phyloP scores from a whole-genome alignment of 2,113 vertebrate genomes.

The Dolichotis patagonum region DNA sequence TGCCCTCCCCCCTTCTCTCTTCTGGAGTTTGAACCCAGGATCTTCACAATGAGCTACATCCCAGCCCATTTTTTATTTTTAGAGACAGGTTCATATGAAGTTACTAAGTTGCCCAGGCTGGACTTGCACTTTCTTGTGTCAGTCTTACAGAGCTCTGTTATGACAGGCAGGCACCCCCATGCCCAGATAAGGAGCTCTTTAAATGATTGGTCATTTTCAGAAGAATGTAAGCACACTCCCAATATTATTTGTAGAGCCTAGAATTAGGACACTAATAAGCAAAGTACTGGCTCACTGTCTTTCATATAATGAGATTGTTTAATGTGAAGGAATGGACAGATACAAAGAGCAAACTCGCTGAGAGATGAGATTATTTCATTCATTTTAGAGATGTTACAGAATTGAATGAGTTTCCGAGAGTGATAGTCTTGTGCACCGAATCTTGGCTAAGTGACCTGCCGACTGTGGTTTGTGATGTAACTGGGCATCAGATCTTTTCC shows the following conservation, averaged over 20 bases:
- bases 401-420: conserved; percentile 40
- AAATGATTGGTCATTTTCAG: conserved; percentile 77
- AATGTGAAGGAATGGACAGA: conserved; percentile 75
- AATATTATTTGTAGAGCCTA: conserved; percentile 71
- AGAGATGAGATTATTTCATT: conserved; percentile 69
- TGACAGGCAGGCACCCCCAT: neutral
- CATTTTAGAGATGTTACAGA: conserved; percentile 42
- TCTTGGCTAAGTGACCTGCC: conserved; percentile 63
- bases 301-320: conserved; percentile 80
- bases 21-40: neutral
- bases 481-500: neutral
- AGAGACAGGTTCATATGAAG: neutral
- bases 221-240: conserved; percentile 73
- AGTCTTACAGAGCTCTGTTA: neutral
- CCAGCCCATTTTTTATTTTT: neutral
- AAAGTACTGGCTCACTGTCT: conserved; percentile 77
- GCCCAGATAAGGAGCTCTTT: conserved; percentile 61
- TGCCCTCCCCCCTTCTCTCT: no score
- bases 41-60: neutral
- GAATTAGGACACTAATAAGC: conserved; percentile 77
- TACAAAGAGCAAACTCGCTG: conserved; percentile 67
- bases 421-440: conserved; percentile 39
- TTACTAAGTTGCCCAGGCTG: neutral
- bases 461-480: conserved; percentile 70
- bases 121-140: neutral